phyloP scores from a whole-genome alignment of 2,888 invertebrate species.

The Spilosoma lubricipeda region DNA sequence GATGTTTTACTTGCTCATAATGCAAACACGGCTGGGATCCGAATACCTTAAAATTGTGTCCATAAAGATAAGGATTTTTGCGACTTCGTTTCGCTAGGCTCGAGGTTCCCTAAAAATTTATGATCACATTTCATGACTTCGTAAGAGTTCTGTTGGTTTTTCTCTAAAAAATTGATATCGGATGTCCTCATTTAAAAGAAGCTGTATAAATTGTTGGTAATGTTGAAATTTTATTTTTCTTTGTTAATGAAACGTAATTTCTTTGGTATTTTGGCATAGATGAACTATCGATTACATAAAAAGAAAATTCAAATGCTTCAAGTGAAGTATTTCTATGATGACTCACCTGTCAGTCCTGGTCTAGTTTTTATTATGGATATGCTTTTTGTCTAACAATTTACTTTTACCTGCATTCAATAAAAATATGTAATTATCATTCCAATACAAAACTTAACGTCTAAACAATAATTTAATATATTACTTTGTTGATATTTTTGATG shows the following conservation, averaged over 20 bases:
- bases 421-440: conserved; percentile 16
- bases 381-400: neutral
- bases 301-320: neutral
- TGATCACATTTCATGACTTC: conserved; percentile 70
- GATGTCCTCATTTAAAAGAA: conserved; percentile 53
- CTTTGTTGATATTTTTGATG: conserved; percentile 45
- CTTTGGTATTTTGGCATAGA: neutral
- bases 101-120: conserved; percentile 69
- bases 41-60: conserved; percentile 72
- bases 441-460: conserved; percentile 14
- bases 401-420: conserved; percentile 4
- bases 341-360: neutral
- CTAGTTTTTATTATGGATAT: neutral
- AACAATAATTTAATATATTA: conserved; percentile 25
- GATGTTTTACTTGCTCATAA: conserved; percentile 55
- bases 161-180: conserved; percentile 57
- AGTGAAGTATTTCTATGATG: neutral
- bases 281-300: neutral
- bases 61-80: conserved; percentile 75
- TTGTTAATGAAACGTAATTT: neutral
- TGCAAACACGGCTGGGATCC: conserved; percentile 55
- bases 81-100: conserved; percentile 65
- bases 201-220: conserved; percentile 47
- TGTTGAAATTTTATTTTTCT: conserved; percentile 28
- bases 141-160: conserved; percentile 64